Evolutionary conservation across 2,113 vertebrate species (phyloP).

Genomic region (Halichoeres trimaculatus): DNA sequence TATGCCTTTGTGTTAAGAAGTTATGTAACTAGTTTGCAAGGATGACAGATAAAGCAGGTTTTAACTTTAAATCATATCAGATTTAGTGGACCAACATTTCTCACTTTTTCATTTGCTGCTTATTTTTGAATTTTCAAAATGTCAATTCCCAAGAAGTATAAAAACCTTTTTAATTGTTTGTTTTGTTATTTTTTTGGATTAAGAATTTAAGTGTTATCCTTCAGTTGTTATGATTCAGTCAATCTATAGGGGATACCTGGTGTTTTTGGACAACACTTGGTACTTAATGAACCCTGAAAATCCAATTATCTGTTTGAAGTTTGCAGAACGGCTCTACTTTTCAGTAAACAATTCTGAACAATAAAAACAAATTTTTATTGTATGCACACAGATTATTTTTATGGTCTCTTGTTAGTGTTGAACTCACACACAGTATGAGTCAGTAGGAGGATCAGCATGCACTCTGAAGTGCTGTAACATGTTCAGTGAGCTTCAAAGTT

Average conservation of each 20-base stretch:
- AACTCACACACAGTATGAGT: neutral
- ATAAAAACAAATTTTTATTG: neutral
- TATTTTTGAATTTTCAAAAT: neutral
- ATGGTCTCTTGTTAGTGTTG: neutral
- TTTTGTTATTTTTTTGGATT: neutral
- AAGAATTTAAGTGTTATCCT: no score
- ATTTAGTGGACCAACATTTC: neutral
- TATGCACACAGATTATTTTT: neutral
- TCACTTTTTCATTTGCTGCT: neutral
- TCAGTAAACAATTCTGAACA: neutral
- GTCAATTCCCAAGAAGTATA: neutral
- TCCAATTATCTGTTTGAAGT: neutral
- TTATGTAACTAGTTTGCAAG: slow-evolving; percentile 5
- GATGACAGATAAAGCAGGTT: neutral
- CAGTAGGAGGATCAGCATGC: neutral
- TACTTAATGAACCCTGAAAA: neutral
- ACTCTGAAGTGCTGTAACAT: slow-evolving; percentile 4
- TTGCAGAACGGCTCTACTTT: neutral
- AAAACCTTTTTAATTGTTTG: neutral
- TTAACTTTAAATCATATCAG: neutral
- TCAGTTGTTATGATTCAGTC: neutral
- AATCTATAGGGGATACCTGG: neutral
- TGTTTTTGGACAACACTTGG: neutral
- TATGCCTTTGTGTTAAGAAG: slow-evolving; percentile 24
- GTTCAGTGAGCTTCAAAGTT: slow-evolving; percentile 6